Evolutionary conservation across 2,888 invertebrate species (phyloP).

Genomic region (Acleris cristana): DNA sequence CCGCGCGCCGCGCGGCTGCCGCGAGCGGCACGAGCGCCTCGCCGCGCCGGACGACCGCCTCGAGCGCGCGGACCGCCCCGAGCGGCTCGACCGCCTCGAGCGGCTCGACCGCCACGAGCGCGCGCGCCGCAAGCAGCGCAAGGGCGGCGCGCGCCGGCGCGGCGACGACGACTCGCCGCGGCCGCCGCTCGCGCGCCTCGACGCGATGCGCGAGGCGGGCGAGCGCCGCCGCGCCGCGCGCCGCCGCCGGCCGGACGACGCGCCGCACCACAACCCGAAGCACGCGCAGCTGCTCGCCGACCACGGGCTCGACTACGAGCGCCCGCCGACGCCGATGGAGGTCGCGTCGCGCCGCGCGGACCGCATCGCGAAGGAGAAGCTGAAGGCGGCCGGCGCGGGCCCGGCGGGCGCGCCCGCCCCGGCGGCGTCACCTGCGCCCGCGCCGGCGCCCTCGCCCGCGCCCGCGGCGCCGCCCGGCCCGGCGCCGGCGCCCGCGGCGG

Average conservation of each 20-base stretch:
- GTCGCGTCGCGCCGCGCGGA: slow-evolving; percentile 92
- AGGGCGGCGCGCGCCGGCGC: slow-evolving; percentile 88
- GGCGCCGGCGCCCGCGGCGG: slow-evolving; percentile 20
- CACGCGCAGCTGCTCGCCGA: slow-evolving; percentile 93
- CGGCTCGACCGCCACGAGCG: slow-evolving; percentile 93
- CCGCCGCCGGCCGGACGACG: slow-evolving; percentile 89
- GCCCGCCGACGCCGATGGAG: slow-evolving; percentile 91
- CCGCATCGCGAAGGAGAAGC: slow-evolving; percentile 92
- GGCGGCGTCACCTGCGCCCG: slow-evolving; percentile 80
- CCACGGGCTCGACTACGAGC: slow-evolving; percentile 93
- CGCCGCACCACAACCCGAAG: slow-evolving; percentile 89
- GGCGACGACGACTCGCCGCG: slow-evolving; percentile 83
- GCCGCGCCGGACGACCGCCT: slow-evolving; percentile 93
- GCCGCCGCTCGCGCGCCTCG: slow-evolving; percentile 83
- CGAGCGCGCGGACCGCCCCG: slow-evolving; percentile 91
- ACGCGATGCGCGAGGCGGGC: slow-evolving; percentile 89
- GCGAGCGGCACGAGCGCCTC: slow-evolving; percentile 93
- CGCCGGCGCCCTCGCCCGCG: slow-evolving; percentile 73
- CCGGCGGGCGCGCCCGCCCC: slow-evolving; percentile 64
- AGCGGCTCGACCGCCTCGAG: slow-evolving; percentile 95
- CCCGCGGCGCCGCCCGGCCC: slow-evolving; percentile 64
- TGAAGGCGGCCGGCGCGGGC: slow-evolving; percentile 77
- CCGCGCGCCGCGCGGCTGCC: slow-evolving; percentile 95
- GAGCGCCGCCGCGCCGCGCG: slow-evolving; percentile 90
- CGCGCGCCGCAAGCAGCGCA: slow-evolving; percentile 94